These are phyloP conservation scores for Eubucco bourcierii DNA, from an alignment of 2,113 vertebrate genomes.

Conservation along the genomic window DNA sequence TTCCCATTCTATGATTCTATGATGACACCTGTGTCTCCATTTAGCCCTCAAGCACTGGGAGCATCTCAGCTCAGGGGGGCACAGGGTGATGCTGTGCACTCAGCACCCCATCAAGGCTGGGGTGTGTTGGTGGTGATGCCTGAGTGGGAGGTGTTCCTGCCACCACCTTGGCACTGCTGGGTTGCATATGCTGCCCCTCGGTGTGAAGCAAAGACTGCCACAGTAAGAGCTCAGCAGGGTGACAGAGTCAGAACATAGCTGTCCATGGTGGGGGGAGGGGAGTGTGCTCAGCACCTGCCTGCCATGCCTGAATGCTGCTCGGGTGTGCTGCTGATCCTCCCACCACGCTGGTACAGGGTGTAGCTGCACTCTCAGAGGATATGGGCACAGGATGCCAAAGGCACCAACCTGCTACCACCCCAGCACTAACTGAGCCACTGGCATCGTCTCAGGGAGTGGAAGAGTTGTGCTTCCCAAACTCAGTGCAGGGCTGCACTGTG, in stretches of 20 bases:
- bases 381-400: fast-evolving
- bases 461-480: not conserved
- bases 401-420: not conserved
- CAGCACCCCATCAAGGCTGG: not conserved
- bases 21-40: not conserved
- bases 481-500: fast-evolving
- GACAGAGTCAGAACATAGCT: fast-evolving
- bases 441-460: fast-evolving
- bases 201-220: not conserved
- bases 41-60: not conserved
- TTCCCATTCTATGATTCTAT: too few relatives aligned
- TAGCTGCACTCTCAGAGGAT: not conserved
- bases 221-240: not conserved
- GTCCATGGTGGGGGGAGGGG: too few relatives aligned
- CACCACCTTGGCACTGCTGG: not conserved
- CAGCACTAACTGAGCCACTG: fast-evolving
- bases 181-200: not conserved
- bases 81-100: fast-evolving
- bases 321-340: too few relatives aligned
- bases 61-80: fast-evolving
- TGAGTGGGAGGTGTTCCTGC: not conserved
- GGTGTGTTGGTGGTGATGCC: fast-evolving
- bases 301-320: not conserved
- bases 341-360: fast-evolving
- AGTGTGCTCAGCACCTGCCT: not conserved